Evolutionary conservation across 2,797 vertebrate genomes (phyloP).

Genomic region (Ptychadena robeensis): DNA sequence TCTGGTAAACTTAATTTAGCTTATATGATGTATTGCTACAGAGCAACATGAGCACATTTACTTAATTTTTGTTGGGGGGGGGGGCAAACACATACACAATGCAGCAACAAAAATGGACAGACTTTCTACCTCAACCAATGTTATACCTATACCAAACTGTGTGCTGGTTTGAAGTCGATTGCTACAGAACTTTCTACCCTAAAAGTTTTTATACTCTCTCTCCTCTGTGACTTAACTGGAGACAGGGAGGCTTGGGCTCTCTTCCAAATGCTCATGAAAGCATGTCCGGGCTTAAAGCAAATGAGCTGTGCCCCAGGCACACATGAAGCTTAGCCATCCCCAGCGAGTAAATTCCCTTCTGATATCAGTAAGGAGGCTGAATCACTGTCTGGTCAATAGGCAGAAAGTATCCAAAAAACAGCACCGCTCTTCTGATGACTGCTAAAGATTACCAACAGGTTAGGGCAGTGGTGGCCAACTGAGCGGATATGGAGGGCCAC

Average conservation of each 20-base stretch:
- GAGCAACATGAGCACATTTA: neutral
- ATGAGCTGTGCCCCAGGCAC: neutral
- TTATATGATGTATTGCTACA: neutral
- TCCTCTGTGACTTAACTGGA: neutral
- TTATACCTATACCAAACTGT: neutral
- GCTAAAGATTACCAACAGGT: neutral
- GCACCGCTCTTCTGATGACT: neutral
- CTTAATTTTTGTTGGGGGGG: no score
- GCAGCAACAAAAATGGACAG: no score
- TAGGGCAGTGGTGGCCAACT: neutral
- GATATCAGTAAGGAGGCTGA: neutral
- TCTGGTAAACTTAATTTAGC: neutral
- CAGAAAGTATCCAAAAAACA: neutral
- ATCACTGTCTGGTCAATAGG: neutral
- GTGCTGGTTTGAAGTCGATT: neutral
- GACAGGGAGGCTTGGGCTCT: neutral
- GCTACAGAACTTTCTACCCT: neutral
- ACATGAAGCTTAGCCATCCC: neutral
- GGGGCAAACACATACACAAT: no score
- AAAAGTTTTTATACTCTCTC: neutral
- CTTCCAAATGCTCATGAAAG: neutral
- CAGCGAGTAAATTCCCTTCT: neutral
- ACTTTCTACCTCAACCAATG: no score
- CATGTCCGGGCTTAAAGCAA: neutral
- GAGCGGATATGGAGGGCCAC: no score